Percentiles rank a stretch among this genome's conserved stretches.
Conservation (phyloP, 2,888 invertebrate species). For the Conchocele bisecta region DNA sequence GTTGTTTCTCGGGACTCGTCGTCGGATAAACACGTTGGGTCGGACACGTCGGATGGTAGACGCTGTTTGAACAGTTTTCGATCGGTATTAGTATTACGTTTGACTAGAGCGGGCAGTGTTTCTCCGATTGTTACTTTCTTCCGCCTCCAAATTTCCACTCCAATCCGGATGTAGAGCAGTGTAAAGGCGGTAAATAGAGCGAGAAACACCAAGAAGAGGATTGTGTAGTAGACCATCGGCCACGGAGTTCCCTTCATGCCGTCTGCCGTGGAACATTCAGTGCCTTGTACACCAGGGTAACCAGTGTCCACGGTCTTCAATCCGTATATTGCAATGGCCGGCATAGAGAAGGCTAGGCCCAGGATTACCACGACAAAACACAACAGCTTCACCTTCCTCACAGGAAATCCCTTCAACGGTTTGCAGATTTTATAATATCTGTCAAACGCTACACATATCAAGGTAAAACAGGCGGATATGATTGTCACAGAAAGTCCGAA, state of each 20-base stretch:
- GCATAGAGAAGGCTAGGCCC: constrained; percentile 64
- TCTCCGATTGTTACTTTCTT: constrained; percentile 67
- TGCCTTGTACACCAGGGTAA: constrained; percentile 54
- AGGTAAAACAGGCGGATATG: constrained; percentile 66
- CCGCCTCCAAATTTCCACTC: constrained; percentile 62
- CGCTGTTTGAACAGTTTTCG: too few relatives aligned
- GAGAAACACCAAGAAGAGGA: constrained; percentile 63
- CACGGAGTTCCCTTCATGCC: constrained; percentile 50
- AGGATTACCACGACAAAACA: constrained; percentile 60
- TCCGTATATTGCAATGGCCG: constrained; percentile 68
- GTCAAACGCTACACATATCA: constrained; percentile 73
- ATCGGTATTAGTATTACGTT: constrained; percentile 8
- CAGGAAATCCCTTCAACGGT: constrained; percentile 67
- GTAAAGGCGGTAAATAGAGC: constrained; percentile 60
- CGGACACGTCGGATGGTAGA: constrained; percentile 41
- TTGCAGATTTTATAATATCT: constrained; percentile 72
- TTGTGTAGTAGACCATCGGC: constrained; percentile 65
- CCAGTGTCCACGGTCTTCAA: constrained; percentile 57
- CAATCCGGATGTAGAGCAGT: constrained; percentile 67
- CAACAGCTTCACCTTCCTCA: constrained; percentile 62
- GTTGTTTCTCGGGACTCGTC: constrained; percentile 35
- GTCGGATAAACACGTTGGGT: constrained; percentile 45
- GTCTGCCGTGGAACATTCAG: constrained; percentile 68
- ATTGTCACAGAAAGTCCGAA: constrained; percentile 68
- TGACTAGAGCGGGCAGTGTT: constrained; percentile 43